Conservation (phyloP, 2,113 vertebrate species). For the Hystrix cristata region DNA sequence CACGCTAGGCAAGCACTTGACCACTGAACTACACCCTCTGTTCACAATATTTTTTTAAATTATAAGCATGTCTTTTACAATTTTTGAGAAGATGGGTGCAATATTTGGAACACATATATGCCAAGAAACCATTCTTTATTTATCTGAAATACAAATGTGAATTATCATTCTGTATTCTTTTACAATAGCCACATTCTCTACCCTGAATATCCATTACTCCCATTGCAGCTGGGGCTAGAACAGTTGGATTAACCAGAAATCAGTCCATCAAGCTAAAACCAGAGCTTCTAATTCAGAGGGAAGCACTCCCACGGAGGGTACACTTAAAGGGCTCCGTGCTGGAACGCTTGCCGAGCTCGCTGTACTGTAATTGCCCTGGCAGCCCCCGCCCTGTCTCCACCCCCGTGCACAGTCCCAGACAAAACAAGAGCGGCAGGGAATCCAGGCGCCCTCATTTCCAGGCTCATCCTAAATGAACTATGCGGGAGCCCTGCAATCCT, state of each 20-base stretch:
- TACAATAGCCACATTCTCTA: conserved; percentile 37
- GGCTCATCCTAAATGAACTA: neutral
- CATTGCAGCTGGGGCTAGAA: conserved; percentile 27
- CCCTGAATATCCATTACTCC: conserved; percentile 56
- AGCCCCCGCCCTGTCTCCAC: neutral
- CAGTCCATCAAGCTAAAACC: conserved; percentile 68
- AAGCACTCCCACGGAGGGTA: conserved; percentile 24
- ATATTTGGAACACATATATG: neutral
- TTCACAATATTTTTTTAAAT: neutral
- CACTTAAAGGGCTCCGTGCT: conserved; percentile 7
- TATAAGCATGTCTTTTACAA: neutral
- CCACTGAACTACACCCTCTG: neutral
- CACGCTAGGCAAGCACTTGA: neutral
- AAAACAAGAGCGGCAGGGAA: conserved; percentile 56
- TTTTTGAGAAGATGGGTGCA: neutral
- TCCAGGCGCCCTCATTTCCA: conserved; percentile 46
- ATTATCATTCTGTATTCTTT: conserved; percentile 16
- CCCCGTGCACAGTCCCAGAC: neutral
- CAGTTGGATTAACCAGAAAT: conserved; percentile 58
- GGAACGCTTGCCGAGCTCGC: neutral
- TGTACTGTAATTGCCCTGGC: neutral
- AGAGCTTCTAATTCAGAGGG: conserved; percentile 58
- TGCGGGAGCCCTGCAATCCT: neutral
- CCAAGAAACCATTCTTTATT: neutral
- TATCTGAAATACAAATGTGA: conserved; percentile 42